Evolutionary conservation across 2,797 vertebrate species (phyloP), one percentile per base, ranked within the genome.

Genomic region (Takifugu ocellatus): DNA sequence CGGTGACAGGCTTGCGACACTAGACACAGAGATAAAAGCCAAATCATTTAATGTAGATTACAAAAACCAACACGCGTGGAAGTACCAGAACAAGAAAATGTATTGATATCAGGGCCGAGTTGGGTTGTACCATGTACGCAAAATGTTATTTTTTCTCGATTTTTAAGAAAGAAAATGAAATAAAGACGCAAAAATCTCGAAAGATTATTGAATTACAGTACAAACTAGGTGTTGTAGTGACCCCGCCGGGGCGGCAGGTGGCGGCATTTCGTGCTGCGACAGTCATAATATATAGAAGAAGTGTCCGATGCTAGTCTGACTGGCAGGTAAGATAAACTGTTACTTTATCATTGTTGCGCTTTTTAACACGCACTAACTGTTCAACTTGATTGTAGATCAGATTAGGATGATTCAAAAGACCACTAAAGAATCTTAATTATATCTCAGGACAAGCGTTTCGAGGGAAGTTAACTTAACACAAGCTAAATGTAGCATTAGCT

Each of bases 271-370:
- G 31, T 9, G 9, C 31, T 10, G 3, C 21, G 7, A 7, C 31
- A 33, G 31, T 33, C 1, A 10, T 9, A 33, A 33, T 33, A 8
- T 10, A 33, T 33, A 33, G 36, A 63, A 63, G 24, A 53, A 44
- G 48, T 52, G 48, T 21, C 17, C 44, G 44, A 21, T 5, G 14
- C 16, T 21, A 46, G n/a, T 46, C 17, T 51, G 12, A n/a, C 12
- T 49, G 42, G 33, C 42, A 51, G 78, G 74, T 82, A 17, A 82
- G 67, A 47, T 1, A 2, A n/a, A 59, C 26, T 51, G 3, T 39
- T 45, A 9, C 55, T 73, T 68, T 26, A 2, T 47, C 3, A 0
- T 6, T 2, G 17, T 29, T 6, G 1, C 0, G 53, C 0, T 26
- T 48, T 54, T 25, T 17, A 11, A 4, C 0, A 24, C 36, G 44